Evolutionary conservation across 2,888 invertebrate species (phyloP).

Genomic region (Mayetiola destructor): DNA sequence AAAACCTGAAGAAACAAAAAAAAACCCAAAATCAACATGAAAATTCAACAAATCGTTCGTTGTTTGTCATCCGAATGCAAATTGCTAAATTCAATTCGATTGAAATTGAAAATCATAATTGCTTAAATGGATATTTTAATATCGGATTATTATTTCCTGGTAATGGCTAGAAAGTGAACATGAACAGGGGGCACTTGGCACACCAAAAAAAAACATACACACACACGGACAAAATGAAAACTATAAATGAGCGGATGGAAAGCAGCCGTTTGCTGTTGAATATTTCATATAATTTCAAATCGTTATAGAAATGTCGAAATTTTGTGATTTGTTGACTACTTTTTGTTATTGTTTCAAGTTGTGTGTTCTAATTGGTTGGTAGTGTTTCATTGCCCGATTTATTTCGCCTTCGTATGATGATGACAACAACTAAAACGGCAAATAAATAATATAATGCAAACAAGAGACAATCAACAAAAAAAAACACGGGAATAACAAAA

Average conservation of each 20-base stretch:
- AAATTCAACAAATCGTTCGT: too few species aligned
- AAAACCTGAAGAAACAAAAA: too few species aligned
- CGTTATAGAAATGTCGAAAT: background rate
- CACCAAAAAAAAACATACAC: background rate
- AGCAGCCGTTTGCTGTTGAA: slow-evolving; percentile 2
- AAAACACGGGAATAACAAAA: background rate
- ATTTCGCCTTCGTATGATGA: background rate
- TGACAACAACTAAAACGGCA: too few species aligned
- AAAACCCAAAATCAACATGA: slow-evolving; percentile 1
- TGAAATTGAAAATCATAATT: slow-evolving; percentile 9
- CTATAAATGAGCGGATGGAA: background rate
- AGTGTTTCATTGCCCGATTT: slow-evolving; percentile 7
- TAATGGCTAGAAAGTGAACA: background rate
- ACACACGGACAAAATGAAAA: background rate
- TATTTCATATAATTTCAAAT: background rate
- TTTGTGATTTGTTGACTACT: slow-evolving; percentile 1
- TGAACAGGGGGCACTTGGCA: too few species aligned
- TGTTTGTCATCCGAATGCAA: too few species aligned
- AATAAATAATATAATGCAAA: too few species aligned
- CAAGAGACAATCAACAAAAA: background rate
- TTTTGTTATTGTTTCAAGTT: too few species aligned
- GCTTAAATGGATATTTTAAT: slow-evolving; percentile 4
- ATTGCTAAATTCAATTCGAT: slow-evolving; percentile 7
- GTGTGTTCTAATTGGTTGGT: too few species aligned
- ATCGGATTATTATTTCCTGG: background rate